phyloP scores from a whole-genome alignment of 2,797 vertebrate genomes.

The Smutsia gigantea region DNA sequence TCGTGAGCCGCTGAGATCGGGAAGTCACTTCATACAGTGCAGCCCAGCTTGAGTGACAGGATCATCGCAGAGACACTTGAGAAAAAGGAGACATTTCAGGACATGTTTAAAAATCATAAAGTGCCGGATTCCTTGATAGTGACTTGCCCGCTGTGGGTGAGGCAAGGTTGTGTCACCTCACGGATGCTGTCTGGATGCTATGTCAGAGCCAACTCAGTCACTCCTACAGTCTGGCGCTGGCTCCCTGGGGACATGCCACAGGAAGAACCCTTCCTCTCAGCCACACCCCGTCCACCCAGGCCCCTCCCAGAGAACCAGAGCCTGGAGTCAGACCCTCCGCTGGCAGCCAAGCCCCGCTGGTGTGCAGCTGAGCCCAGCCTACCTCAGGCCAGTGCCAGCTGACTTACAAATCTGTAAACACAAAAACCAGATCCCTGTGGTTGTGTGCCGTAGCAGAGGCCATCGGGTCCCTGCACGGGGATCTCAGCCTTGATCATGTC shows the following conservation, averaged over 20 bases:
- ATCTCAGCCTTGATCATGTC: neutral
- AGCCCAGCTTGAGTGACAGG: neutral
- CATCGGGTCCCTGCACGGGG: accelerated
- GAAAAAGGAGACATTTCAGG: neutral
- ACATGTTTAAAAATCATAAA: neutral
- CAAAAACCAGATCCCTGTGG: neutral
- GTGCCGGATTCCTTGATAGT: accelerated
- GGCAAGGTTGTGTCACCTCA: accelerated
- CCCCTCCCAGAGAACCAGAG: neutral
- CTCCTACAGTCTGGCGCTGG: neutral
- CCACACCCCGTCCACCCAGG: accelerated
- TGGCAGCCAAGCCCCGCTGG: neutral
- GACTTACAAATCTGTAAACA: neutral
- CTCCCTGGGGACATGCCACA: neutral
- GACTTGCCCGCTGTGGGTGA: accelerated
- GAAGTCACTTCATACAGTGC: neutral
- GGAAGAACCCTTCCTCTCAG: neutral
- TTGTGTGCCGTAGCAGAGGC: neutral
- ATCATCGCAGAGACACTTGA: neutral
- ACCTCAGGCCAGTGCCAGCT: accelerated
- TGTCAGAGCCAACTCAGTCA: accelerated
- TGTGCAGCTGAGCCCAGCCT: neutral
- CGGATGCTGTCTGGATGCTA: accelerated
- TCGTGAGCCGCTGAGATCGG: neutral
- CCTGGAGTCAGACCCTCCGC: neutral